Base-by-base conservation (phyloP, 2,888 invertebrate species). In the Campoplex capitator region DNA sequence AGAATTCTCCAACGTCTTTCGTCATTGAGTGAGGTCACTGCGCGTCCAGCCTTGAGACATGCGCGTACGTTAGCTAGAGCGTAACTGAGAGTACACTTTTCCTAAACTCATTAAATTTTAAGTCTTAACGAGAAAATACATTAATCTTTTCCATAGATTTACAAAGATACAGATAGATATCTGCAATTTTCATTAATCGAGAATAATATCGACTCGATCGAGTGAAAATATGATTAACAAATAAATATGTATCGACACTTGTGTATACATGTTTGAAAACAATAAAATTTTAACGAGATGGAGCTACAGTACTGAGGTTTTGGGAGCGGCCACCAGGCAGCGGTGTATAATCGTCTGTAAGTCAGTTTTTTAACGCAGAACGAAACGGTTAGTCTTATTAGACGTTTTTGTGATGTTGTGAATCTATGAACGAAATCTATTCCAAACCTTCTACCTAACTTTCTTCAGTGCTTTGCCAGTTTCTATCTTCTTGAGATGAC, bases 21-120 rank as follows among this genome's bases (percentile, higher is more conserved):
- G 86, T 86, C 86, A 86, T 76, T 83, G 71, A 68, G 79, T 86
- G 86, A 86, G 86, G 83, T 86, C 86, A 86, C 80, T 79, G 71
- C 76, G 83, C 83, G 83, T 79, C 67, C 48, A 76, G 67, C 71
- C 83, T 83, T 38, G 54, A 62, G 32, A 62, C n/a, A 58, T 38
- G 23, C 67, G 28, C 68, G 56, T 18, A 38, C 48, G 62, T 58
- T 51, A 77, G 51, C 18, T 48, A 32, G 77, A 78, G 54, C 51
- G 51, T 78, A 78, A 54, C 77, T 23, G 62, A 28, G 54, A 62
- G 51, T 28, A 68, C 23, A 45, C 32, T 38, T 35, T 51, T 45
- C 3, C 13, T 18, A 35, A 65, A 48, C 51, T 38, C 56, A 35
- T 48, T 38, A 23, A 38, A 35, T 16, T 28, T 58, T 23, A 38